Conservation (phyloP, 1,140 invertebrate genomes). For the Scaptomyza hsui region DNA sequence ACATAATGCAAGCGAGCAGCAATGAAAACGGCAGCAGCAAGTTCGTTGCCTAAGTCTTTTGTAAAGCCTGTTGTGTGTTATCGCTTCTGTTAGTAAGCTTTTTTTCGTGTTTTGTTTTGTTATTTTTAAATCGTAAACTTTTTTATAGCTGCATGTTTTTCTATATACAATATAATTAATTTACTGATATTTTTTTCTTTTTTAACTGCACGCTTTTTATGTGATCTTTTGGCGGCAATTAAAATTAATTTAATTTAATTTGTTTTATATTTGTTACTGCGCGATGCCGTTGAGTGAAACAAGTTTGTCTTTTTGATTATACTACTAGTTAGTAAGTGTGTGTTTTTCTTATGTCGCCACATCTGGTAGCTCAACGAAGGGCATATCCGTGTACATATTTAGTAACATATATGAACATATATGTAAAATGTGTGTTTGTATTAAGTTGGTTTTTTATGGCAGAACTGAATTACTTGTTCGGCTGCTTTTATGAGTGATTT, state of each 20-base stretch:
- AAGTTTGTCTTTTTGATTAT: slow-evolving; percentile 73
- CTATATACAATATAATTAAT: slow-evolving; percentile 82
- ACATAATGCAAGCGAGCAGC: slow-evolving; percentile 49
- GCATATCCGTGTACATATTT: slow-evolving; percentile 41
- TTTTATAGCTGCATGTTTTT: slow-evolving; percentile 76
- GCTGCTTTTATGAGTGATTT: slow-evolving; percentile 60
- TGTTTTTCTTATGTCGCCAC: slow-evolving; percentile 14
- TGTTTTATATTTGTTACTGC: slow-evolving; percentile 61
- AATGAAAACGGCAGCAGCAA: slow-evolving; percentile 66
- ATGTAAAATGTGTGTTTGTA: slow-evolving; percentile 32
- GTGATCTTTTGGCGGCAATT: slow-evolving; percentile 77
- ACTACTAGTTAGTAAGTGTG: slow-evolving; percentile 39
- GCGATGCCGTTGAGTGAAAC: slow-evolving; percentile 58
- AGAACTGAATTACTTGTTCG: slow-evolving; percentile 64
- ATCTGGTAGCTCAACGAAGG: slow-evolving; percentile 39
- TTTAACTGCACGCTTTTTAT: slow-evolving; percentile 78
- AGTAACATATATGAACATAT: slow-evolving; percentile 23
- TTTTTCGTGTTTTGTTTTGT: slow-evolving; percentile 39
- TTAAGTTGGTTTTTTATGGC: slow-evolving; percentile 80
- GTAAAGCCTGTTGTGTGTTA: slow-evolving; percentile 42
- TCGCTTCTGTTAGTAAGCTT: slow-evolving; percentile 35
- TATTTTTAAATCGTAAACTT: slow-evolving; percentile 70
- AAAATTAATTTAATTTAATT: slow-evolving; percentile 80
- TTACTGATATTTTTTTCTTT: slow-evolving; percentile 74
- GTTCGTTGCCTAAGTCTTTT: slow-evolving; percentile 83